Percentiles rank a stretch among this genome's conserved stretches.
Conservation (phyloP, 2,888 invertebrate genomes). For the Cheilosia urbana region DNA sequence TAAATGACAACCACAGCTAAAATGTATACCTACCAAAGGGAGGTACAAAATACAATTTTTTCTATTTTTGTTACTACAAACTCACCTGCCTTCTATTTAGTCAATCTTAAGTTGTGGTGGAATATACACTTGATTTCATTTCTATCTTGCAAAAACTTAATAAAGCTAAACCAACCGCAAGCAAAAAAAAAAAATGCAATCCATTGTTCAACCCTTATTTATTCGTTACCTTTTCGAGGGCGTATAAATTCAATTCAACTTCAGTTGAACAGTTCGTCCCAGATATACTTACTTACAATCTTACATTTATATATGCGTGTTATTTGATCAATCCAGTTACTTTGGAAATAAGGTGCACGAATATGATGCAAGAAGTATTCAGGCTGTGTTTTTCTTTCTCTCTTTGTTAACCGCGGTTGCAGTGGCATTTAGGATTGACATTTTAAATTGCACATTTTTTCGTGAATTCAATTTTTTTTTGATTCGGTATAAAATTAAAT, state of each 20-base stretch:
- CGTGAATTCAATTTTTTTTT: too few species aligned
- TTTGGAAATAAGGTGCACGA: not conserved
- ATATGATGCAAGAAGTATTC: too few species aligned
- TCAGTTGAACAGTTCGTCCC: not conserved
- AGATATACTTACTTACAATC: not conserved
- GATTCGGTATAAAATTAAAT: too few species aligned
- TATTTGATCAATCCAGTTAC: constrained; percentile 31
- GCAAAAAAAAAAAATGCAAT: constrained; percentile 26
- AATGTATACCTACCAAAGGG: too few species aligned
- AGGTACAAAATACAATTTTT: not conserved
- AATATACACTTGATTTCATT: not conserved
- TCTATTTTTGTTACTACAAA: not conserved
- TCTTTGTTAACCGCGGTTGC: too few species aligned
- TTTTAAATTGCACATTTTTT: too few species aligned
- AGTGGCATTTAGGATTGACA: too few species aligned
- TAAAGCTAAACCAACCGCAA: not conserved
- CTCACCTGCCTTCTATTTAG: too few species aligned
- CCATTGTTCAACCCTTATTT: constrained; percentile 28
- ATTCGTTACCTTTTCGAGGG: constrained; percentile 25
- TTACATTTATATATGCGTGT: not conserved
- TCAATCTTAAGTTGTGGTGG: too few species aligned
- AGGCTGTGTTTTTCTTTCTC: too few species aligned
- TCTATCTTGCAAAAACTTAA: not conserved
- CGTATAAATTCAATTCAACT: constrained; percentile 17
- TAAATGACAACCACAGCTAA: too few species aligned